Evolutionary conservation across 2,797 vertebrate species (phyloP).

Genomic region (Clarias fuscus): DNA sequence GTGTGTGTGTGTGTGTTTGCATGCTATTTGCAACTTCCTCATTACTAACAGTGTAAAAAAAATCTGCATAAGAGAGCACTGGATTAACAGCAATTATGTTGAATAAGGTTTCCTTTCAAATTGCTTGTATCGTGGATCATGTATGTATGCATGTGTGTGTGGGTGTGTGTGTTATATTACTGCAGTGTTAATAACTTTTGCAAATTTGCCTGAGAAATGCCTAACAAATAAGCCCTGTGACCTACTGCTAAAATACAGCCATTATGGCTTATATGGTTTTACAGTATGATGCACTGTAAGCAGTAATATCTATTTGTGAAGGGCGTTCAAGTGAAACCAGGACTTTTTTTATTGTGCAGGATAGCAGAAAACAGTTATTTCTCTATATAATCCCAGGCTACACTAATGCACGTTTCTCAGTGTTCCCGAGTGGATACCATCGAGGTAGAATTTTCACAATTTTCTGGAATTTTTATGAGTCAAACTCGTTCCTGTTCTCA

Average conservation of each 20-base stretch:
- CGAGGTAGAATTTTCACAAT: background rate
- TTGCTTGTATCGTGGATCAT: background rate
- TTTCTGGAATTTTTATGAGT: background rate
- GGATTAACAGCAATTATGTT: constrained; percentile 2
- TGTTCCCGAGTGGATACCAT: too few relatives aligned
- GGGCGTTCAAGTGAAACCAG: too few relatives aligned
- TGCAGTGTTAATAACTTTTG: background rate
- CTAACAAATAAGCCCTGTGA: background rate
- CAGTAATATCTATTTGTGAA: background rate
- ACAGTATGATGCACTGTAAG: background rate
- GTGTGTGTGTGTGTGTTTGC: background rate
- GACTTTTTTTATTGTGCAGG: too few relatives aligned
- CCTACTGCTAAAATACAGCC: background rate
- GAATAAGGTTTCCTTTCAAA: background rate
- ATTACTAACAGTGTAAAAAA: background rate
- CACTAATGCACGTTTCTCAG: too few relatives aligned
- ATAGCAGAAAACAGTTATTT: too few relatives aligned
- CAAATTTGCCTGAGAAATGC: background rate
- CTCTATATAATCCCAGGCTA: too few relatives aligned
- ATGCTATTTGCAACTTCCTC: constrained; percentile 13
- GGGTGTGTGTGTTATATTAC: background rate
- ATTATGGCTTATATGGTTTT: background rate
- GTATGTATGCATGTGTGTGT: background rate
- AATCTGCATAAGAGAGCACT: background rate
- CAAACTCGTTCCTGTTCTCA: background rate